Percentiles rank a stretch among this genome's conserved stretches.
phyloP scores from a whole-genome alignment of 2,797 vertebrate genomes.

The Poeciliopsis paucimaculata region DNA sequence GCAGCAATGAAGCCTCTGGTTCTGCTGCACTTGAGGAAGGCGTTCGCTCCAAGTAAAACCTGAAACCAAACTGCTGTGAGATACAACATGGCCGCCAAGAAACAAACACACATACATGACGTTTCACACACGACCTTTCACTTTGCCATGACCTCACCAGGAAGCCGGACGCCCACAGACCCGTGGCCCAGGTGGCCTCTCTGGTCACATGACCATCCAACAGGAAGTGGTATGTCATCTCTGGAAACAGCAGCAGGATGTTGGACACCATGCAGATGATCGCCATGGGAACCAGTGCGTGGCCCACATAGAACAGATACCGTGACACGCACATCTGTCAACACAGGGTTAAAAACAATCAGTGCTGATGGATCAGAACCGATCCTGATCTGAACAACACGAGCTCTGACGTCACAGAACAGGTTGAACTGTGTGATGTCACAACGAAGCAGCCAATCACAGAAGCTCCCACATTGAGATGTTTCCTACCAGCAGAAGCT shows the following conservation, averaged over 20 bases:
- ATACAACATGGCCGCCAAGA: not conserved
- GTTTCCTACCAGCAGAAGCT: not conserved
- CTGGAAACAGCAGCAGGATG: slow-evolving; percentile 78
- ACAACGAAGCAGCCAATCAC: not conserved
- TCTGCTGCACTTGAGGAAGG: slow-evolving; percentile 58
- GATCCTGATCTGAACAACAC: not conserved
- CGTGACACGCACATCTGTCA: slow-evolving; percentile 74
- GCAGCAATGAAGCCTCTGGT: slow-evolving; percentile 75
- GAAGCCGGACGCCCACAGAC: slow-evolving; percentile 80
- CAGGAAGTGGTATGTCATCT: slow-evolving; percentile 70
- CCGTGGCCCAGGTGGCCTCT: slow-evolving; percentile 76
- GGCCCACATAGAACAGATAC: slow-evolving; percentile 67
- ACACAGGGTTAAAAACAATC: not conserved
- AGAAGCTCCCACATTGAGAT: not conserved
- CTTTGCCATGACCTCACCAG: slow-evolving; percentile 40
- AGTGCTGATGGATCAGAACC: not conserved
- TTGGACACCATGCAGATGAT: slow-evolving; percentile 75
- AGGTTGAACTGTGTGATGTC: not conserved
- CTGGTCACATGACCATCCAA: slow-evolving; percentile 77
- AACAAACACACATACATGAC: not conserved
- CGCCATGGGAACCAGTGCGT: slow-evolving; percentile 70
- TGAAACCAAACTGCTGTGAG: slow-evolving; percentile 38
- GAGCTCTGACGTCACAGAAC: not conserved
- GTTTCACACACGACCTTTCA: not conserved
- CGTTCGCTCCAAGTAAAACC: slow-evolving; percentile 72